Evolutionary conservation across 2,797 vertebrate species (phyloP).

Genomic region (Emys orbicularis): DNA sequence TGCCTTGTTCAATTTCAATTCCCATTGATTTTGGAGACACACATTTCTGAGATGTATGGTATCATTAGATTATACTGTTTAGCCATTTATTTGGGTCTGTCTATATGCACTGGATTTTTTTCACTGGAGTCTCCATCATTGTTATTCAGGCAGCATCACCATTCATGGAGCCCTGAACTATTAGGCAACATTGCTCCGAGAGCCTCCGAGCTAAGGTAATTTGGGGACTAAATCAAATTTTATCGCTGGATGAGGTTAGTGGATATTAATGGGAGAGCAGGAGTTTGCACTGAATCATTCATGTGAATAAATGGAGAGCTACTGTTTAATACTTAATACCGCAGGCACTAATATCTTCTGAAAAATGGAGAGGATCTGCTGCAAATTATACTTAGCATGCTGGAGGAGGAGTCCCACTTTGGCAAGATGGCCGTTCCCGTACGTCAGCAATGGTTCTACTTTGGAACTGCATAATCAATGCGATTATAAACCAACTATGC

Average conservation of each 20-base stretch:
- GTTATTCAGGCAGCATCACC: conserved; percentile 60
- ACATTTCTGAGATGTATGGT: conserved; percentile 79
- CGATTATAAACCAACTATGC: not conserved
- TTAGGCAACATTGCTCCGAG: conserved; percentile 48
- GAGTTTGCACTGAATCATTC: conserved; percentile 67
- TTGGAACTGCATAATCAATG: not conserved
- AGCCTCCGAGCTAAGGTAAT: conserved; percentile 66
- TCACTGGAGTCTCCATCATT: conserved; percentile 2
- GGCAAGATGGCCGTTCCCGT: not conserved
- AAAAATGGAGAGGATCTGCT: conserved; percentile 47
- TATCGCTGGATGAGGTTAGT: conserved; percentile 46
- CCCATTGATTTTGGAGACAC: conserved; percentile 80
- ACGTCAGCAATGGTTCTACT: not conserved
- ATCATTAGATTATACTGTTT: conserved; percentile 77
- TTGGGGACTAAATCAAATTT: conserved; percentile 66
- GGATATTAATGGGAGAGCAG: conserved; percentile 67
- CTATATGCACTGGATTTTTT: conserved; percentile 72
- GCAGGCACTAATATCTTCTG: conserved; percentile 39
- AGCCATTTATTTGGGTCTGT: conserved; percentile 78
- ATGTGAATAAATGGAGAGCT: conserved; percentile 51
- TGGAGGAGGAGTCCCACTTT: conserved; percentile 10
- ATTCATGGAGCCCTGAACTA: conserved; percentile 41
- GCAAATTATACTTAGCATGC: conserved; percentile 42
- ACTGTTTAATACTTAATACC: conserved; percentile 55
- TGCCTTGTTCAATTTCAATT: conserved; percentile 81